Evolutionary conservation across 2,113 vertebrate genomes (phyloP), one percentile per base, ranked within the genome.

Genomic region (Orycteropus afer): DNA sequence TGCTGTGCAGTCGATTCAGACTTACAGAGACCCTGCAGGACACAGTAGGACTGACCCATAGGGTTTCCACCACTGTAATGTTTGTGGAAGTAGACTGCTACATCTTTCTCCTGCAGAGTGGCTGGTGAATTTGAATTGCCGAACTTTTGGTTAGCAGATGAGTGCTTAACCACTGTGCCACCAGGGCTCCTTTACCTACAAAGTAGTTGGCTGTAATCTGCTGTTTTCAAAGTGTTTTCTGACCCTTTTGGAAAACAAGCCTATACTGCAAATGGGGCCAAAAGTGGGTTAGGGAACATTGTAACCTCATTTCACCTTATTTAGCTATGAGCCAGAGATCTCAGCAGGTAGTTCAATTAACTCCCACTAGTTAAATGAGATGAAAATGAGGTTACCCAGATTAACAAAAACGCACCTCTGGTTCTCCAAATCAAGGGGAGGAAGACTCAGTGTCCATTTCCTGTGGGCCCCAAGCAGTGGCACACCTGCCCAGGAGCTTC

Each of bases 291-390:
- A 98, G 65, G 84, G 95, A 97, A 97, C 97, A 97, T 1, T 79
- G 91, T 95, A 94, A 97, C 96, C 97, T 97, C 97, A 90, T 98
- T 98, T 97, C 93, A 96, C 97, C 96, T 97, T 96, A 98, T 82
- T 98, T 96, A 95, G 95, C 93, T 97, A 91, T 97, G 97, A 96
- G 91, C 91, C 91, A 96, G 93, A 94, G 96, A 97, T 95, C 96
- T 97, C 97, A 98, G 97, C 97, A 97, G 96, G 97, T 96, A 96
- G 96, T 95, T 97, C 97, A 96, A 98, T 97, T 98, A 98, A 96
- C 96, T 98, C 86, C 94, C 77, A 95, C 96, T 96, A 95, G 97
- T 96, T 97, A 97, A 97, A 96, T 96, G 97, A 89, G 94, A 97
- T 95, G 96, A 96, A 97, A 98, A 98, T 88, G 96, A 98, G 97